Evolutionary conservation across 2,113 vertebrate species (phyloP).

Genomic region (Ageneiosus marmoratus): DNA sequence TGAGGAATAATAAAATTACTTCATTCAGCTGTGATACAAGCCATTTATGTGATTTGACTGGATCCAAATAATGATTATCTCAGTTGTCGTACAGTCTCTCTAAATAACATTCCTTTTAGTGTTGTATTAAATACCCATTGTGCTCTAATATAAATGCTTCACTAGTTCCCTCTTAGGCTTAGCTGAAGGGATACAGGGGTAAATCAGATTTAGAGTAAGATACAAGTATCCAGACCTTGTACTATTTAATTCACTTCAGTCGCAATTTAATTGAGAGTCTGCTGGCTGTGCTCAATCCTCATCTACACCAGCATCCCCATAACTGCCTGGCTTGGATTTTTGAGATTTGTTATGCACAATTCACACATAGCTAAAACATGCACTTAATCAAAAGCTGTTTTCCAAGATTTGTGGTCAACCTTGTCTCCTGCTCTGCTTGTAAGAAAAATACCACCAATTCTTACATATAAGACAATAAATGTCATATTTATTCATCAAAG

Average conservation of each 20-base stretch:
- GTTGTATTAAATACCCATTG: conserved; percentile 64
- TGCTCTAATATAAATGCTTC: conserved; percentile 60
- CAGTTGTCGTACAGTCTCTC: no score
- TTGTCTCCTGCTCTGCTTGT: neutral
- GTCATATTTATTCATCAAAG: no score
- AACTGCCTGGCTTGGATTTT: neutral
- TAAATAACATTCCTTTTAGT: no score
- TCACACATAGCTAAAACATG: neutral
- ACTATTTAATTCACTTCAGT: conserved; percentile 72
- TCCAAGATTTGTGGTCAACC: neutral
- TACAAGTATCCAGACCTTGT: conserved; percentile 71
- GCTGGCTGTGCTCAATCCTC: conserved; percentile 61
- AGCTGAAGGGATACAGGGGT: conserved; percentile 55
- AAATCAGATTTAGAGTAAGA: conserved; percentile 73
- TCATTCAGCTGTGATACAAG: neutral
- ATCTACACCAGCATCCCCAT: conserved; percentile 33
- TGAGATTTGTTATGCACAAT: neutral
- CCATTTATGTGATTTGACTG: no score
- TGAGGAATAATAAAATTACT: neutral
- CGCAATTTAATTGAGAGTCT: conserved; percentile 70
- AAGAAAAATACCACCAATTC: neutral
- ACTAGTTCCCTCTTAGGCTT: conserved; percentile 50
- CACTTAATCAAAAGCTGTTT: neutral
- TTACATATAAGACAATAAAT: neutral
- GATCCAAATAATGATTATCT: neutral